Evolutionary conservation across 2,113 vertebrate genomes (phyloP).

Genomic region (Phasianus colchicus): DNA sequence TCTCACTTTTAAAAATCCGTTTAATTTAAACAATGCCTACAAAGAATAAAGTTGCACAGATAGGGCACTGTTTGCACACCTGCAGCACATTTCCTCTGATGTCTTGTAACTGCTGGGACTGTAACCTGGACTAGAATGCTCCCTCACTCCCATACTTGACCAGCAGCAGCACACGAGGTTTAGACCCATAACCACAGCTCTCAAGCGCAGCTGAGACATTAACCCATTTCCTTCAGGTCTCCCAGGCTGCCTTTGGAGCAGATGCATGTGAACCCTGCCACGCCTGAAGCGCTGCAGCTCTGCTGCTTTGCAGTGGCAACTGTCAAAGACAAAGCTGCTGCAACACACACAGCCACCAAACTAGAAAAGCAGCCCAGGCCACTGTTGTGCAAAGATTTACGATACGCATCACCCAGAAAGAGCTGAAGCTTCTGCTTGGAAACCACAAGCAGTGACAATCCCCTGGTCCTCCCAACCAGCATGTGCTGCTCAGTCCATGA

Average conservation of each 20-base stretch:
- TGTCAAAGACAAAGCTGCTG: not conserved
- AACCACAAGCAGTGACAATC: not conserved
- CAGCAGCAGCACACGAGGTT: fast-evolving
- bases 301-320: not conserved
- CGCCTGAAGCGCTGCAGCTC: fast-evolving
- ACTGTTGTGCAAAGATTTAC: not conserved
- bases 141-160: fast-evolving
- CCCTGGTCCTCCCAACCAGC: fast-evolving
- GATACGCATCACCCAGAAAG: not conserved
- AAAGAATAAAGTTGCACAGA: no score
- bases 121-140: no score
- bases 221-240: not conserved
- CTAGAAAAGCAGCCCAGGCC: not conserved
- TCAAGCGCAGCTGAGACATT: fast-evolving
- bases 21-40: not conserved
- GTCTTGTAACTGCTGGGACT: not conserved
- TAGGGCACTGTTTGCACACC: fast-evolving
- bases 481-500: fast-evolving
- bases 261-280: fast-evolving
- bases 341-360: not conserved
- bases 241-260: not conserved
- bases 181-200: fast-evolving
- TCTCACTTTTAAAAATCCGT: not conserved
- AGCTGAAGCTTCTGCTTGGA: not conserved
- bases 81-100: fast-evolving